Conservation (phyloP, 2,113 vertebrate species). For the Albula glossodonta region DNA sequence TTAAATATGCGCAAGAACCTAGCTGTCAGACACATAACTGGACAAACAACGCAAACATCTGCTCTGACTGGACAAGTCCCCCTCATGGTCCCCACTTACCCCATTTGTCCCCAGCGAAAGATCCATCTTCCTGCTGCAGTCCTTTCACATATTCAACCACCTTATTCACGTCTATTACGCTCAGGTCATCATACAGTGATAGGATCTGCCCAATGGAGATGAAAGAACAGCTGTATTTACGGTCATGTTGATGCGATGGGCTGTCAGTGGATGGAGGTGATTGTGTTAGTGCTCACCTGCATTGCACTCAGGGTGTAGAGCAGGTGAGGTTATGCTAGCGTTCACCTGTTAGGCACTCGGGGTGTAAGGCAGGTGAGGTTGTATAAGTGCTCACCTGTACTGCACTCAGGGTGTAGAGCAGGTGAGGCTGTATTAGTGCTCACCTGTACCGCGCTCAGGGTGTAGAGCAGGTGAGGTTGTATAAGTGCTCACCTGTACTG, state of each 20-base stretch:
- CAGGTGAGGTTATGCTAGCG: too few species aligned
- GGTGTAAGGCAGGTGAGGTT: too few species aligned
- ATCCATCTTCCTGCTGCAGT: constrained; percentile 93
- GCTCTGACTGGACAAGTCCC: too few species aligned
- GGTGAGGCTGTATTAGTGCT: neutral
- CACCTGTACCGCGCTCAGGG: constrained; percentile 95
- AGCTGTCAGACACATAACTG: too few species aligned
- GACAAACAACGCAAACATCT: too few species aligned
- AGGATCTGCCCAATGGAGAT: constrained; percentile 79
- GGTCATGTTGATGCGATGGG: neutral
- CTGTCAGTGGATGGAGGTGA: neutral
- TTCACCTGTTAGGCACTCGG: too few species aligned
- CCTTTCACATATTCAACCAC: constrained; percentile 88
- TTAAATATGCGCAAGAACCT: too few species aligned
- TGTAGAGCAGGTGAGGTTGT: constrained; percentile 64
- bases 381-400: too few species aligned
- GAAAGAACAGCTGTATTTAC: neutral
- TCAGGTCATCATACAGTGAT: constrained; percentile 82
- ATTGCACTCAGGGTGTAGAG: too few species aligned
- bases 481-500: too few species aligned
- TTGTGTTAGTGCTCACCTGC: too few species aligned
- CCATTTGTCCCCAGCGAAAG: constrained; percentile 95
- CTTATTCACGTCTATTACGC: constrained; percentile 83
- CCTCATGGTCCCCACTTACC: constrained; percentile 67
- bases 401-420: neutral